These are phyloP conservation scores for Dermatemys mawii DNA, from an alignment of 2,113 vertebrate genomes.

Conservation along the genomic window DNA sequence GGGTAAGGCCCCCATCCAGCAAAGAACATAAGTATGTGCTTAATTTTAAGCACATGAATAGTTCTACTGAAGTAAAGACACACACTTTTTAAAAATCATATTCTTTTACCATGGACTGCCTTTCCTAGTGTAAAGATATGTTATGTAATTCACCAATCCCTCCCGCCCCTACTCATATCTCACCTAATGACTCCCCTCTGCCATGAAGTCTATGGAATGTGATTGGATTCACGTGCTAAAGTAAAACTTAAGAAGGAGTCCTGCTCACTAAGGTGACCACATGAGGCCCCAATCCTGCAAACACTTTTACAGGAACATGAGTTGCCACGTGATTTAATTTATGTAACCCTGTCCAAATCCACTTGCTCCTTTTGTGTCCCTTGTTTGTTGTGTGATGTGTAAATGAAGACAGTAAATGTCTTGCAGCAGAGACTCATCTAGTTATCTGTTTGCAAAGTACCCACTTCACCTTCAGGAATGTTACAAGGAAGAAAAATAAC, in stretches of 20 bases:
- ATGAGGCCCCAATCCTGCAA: not conserved
- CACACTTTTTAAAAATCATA: not conserved
- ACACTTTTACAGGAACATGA: not conserved
- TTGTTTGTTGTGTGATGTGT: not conserved
- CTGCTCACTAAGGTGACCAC: not conserved
- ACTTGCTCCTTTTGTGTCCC: not conserved
- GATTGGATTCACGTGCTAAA: not conserved
- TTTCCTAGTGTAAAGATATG: not conserved
- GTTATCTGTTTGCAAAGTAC: not conserved
- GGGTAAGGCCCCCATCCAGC: not conserved
- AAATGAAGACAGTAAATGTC: not conserved
- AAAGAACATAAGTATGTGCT: not conserved
- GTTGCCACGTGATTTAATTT: not conserved
- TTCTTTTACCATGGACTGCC: not conserved
- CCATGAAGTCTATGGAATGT: not conserved
- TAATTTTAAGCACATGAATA: not conserved
- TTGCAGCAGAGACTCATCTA: not conserved
- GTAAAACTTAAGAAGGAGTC: not conserved
- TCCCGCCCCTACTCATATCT: not conserved
- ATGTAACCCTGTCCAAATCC: not conserved
- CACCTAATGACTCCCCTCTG: not conserved
- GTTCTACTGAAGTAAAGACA: not conserved
- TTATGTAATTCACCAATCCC: not conserved
- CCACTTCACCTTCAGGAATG: not conserved
- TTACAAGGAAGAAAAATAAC: not conserved